Base-by-base conservation (phyloP, 2,113 vertebrate species). In the Ceratotherium simum region DNA sequence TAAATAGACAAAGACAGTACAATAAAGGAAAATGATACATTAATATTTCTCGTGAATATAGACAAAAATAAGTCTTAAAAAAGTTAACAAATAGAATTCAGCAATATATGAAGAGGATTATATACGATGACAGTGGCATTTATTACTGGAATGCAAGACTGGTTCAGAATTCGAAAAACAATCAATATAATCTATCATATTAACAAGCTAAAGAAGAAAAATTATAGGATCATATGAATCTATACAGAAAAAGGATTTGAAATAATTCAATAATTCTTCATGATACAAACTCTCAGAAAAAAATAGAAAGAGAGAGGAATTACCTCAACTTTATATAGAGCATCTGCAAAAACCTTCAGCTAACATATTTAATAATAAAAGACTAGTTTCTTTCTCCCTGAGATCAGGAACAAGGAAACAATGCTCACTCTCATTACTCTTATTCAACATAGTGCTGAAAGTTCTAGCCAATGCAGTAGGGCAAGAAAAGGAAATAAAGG, bases 401-500 rank as follows among this genome's bases (percentile, higher is more conserved):
- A 16, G n/a, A 79, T 6, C 31, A 25, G 16, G 36, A 80, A 25
- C n/a, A 67, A 56, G n/a, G 64, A 13, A 54, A 56, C 56, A 12
- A 2, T 0, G 76, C 36, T 5, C 1, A 3, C 11, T 69, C 29
- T 80, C 48, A 56, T 25, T 48, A 42, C 27, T 4, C 8, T 79
- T 36, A 42, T 33, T 39, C n/a, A 80, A 33, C 25, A 91, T 3
- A 67, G 60, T 39, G 33, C 13, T 56, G 51, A 69, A 80, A 69
- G 29, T 69, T 25, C 18, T 42, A 25, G 27, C n/a, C 48, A 69
- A 25, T 31, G 51, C 29, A 21, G 39, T 31, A 56, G 48, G 6
- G n/a, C 51, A 56, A 91, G 76, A 56, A 69, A 91, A 91, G 89
- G 25, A 90, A 67, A 39, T 31, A 23, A 91, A 91, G 79, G 18